Conservation (phyloP, 53 echinoderm and acorn worm genomes). For the Paracentrotus lividus region DNA sequence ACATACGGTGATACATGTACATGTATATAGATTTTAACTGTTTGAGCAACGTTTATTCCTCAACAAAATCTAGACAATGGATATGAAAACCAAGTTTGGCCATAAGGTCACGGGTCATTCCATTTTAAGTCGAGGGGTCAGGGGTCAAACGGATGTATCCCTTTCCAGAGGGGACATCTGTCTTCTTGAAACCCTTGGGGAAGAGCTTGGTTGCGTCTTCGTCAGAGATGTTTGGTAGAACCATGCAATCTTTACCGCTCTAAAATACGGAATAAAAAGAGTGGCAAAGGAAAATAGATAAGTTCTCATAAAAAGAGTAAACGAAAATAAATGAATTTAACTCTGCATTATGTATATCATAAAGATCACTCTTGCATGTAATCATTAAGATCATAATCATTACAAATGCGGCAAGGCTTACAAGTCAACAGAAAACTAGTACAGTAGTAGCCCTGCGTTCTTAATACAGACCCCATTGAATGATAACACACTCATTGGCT, state of each 20-base stretch:
- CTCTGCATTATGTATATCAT: neutral
- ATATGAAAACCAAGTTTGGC: neutral
- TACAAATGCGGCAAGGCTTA: too few species aligned
- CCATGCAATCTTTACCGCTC: slow-evolving; percentile 91
- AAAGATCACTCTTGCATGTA: neutral
- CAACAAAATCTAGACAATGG: neutral
- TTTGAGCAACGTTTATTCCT: neutral
- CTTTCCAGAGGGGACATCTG: slow-evolving; percentile 90
- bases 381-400: neutral
- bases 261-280: slow-evolving; percentile 33
- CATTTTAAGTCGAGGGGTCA: slow-evolving; percentile 69
- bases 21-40: neutral
- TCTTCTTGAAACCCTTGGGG: slow-evolving; percentile 75
- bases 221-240: slow-evolving; percentile 81
- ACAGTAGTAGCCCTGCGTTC: too few species aligned
- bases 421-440: neutral
- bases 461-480: too few species aligned
- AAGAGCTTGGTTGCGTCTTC: slow-evolving; percentile 87
- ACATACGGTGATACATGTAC: too few species aligned
- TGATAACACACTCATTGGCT: too few species aligned
- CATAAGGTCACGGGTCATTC: neutral
- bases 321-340: neutral
- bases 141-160: slow-evolving; percentile 90
- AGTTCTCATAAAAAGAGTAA: neutral
- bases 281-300: neutral